phyloP scores from a whole-genome alignment of 2,888 invertebrate genomes.

The Octonoba sinensis region DNA sequence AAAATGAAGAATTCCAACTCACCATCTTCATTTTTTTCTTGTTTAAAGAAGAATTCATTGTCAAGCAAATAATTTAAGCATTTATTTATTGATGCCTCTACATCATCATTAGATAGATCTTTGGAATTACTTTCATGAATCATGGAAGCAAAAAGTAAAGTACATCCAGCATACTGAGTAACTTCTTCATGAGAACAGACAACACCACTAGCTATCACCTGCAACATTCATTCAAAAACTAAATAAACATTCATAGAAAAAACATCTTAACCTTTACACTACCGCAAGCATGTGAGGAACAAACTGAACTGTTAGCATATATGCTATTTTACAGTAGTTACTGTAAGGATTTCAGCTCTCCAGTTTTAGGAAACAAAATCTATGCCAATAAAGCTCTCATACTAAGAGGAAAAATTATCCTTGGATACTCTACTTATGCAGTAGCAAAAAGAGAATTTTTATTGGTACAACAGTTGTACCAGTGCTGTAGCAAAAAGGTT shows the following conservation, averaged over 20 bases:
- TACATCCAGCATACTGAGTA: conserved; percentile 83
- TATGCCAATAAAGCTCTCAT: too few species aligned
- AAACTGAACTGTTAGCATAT: too few species aligned
- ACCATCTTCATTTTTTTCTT: conserved; percentile 35
- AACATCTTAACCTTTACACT: too few species aligned
- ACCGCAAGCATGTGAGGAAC: too few species aligned
- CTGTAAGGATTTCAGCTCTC: too few species aligned
- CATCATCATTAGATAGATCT: conserved; percentile 64
- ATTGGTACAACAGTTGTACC: too few species aligned
- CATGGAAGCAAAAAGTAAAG: conserved; percentile 76
- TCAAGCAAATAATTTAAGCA: conserved; percentile 80
- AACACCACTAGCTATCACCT: conserved; percentile 88
- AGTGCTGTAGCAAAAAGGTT: too few species aligned
- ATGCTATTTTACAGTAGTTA: too few species aligned
- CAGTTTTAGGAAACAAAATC: too few species aligned
- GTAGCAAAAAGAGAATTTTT: too few species aligned
- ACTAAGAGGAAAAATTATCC: too few species aligned
- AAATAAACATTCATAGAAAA: background rate
- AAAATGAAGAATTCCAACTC: background rate
- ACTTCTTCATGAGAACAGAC: conserved; percentile 82
- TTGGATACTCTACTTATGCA: too few species aligned
- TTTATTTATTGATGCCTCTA: conserved; percentile 72
- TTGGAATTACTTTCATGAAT: conserved; percentile 68
- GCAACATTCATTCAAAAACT: background rate
- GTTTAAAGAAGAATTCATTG: conserved; percentile 78